Conservation (phyloP, 1,140 invertebrate genomes). For the Pogonomyrmex barbatus region DNA sequence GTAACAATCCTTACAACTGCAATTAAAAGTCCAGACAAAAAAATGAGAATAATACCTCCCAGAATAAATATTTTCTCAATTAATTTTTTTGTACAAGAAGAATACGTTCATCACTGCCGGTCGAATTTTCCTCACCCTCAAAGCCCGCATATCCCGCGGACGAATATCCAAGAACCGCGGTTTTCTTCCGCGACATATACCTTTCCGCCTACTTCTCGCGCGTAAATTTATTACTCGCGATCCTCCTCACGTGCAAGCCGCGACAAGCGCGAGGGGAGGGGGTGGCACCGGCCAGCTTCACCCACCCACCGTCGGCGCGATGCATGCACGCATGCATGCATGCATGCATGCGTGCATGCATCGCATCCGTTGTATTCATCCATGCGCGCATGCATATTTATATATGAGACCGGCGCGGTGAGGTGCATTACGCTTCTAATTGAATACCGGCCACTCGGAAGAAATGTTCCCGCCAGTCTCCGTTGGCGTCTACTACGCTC, state of each 20-base stretch:
- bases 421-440: conserved; percentile 66
- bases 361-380: conserved; percentile 43
- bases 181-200: conserved; percentile 48
- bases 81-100: background rate
- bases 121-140: conserved; percentile 15
- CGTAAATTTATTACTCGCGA: conserved; percentile 66
- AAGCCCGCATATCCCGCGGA: conserved; percentile 18
- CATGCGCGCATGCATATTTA: conserved; percentile 65
- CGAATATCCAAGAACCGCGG: conserved; percentile 35
- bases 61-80: background rate
- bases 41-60: background rate
- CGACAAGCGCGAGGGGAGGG: conserved; percentile 7
- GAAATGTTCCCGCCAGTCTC: conserved; percentile 38
- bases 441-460: conserved; percentile 62
- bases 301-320: conserved; percentile 31
- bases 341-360: conserved; percentile 28
- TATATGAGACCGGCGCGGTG: conserved; percentile 41
- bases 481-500: conserved; percentile 34
- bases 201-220: conserved; percentile 60
- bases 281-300: background rate
- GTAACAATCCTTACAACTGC: background rate
- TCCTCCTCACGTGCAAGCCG: conserved; percentile 55
- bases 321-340: conserved; percentile 20
- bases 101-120: background rate
- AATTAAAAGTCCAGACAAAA: background rate